Evolutionary conservation across 2,797 vertebrate genomes (phyloP), one percentile per base, ranked within the genome.

Genomic region (Molossus molossus): DNA sequence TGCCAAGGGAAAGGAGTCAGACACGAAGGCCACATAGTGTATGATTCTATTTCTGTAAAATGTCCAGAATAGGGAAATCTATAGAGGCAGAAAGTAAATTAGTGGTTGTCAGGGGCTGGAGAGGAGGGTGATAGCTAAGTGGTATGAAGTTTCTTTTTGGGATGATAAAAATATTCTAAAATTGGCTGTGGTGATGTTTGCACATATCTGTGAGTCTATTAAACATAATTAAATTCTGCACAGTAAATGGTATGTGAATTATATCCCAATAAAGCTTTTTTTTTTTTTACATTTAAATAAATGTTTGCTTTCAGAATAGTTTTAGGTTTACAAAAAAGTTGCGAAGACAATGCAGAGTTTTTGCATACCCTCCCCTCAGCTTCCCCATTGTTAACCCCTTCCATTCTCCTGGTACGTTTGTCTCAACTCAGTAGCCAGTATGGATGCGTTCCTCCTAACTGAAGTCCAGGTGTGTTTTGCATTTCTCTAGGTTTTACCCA

Each of bases 21-120:
- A 40, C 53, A 23, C 14, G 3, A 21, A 53, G 64, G 6, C 9
- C 37, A 0, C 4, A 0, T 3, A 7, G 1, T 4, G 0, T 7
- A 0, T 0, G 27, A n/a, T 3, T 87, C 65, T 29, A 0, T 69
- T 55, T 10, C 3, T 3, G 17, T 0, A 53, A 23, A 27, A 33
- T 9, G 29, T 60, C 62, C 62, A 55, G 91, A 83, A 4, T 0
- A 3, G 48, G 33, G 15, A 20, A 25, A 9, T 48, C 89, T 20
- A 1, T 1, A 27, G 50, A 53, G 72, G 37, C 53, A 3, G 48
- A 21, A 57, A 57, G 65, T 6, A 23, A 29, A 37, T 29, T 12
- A 0, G 12, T 23, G 33, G 37, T 33, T 72, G 55, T 53, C 65
- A 70, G 33, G 69, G 57, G 55, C 64, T 13, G 7, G 73, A 25